A percentile compares a stretch with the other conserved stretches of the same genome.
Conservation (phyloP, 1,140 invertebrate genomes). For the Lepidurus couesii region DNA sequence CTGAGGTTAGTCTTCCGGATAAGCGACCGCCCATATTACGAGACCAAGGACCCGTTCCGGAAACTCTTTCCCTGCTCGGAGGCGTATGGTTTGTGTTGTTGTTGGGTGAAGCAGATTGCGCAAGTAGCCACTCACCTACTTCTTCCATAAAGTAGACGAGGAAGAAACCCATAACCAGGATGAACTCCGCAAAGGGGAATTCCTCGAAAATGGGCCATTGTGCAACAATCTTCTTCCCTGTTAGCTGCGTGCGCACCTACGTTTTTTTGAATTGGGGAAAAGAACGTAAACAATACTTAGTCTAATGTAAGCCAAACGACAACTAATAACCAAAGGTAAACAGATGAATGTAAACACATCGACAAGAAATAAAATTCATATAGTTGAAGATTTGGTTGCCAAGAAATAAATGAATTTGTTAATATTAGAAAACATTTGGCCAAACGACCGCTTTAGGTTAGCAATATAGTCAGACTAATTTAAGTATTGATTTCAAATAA, state of each 20-base stretch:
- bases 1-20: slow-evolving; percentile 9
- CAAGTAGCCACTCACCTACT: slow-evolving; percentile 39
- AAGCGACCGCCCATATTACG: background rate
- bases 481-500: too few relatives aligned
- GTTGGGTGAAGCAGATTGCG: background rate
- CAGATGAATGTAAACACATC: too few relatives aligned
- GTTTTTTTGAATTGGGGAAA: background rate
- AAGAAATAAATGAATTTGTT: too few relatives aligned
- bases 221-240: background rate
- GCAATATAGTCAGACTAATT: too few relatives aligned
- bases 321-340: too few relatives aligned
- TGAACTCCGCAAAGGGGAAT: slow-evolving; percentile 50
- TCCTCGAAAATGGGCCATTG: slow-evolving; percentile 21
- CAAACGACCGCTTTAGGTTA: too few relatives aligned
- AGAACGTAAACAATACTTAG: background rate
- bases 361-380: too few relatives aligned
- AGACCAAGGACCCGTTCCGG: background rate
- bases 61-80: background rate
- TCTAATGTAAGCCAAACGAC: too few relatives aligned
- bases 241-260: slow-evolving; percentile 9
- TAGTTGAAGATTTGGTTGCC: too few relatives aligned
- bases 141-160: slow-evolving; percentile 54
- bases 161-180: slow-evolving; percentile 54
- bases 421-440: too few relatives aligned
- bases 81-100: background rate